Conservation (phyloP, 2,113 vertebrate genomes). For the Amphiprion ocellaris region DNA sequence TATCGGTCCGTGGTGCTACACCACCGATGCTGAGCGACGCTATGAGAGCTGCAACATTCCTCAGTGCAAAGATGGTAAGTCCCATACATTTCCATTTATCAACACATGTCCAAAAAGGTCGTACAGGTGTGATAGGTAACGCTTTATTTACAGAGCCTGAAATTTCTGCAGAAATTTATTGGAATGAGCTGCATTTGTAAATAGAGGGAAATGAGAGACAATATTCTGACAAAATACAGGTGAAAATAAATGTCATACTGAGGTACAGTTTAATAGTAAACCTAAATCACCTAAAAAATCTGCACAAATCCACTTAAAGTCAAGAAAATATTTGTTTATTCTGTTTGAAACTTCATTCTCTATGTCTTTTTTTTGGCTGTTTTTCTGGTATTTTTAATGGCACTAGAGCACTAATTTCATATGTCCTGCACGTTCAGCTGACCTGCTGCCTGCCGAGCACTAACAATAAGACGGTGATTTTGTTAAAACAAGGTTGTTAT, state of each 20-base stretch:
- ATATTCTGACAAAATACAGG: neutral
- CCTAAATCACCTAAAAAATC: too few species aligned
- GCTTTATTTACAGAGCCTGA: neutral
- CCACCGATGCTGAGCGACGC: conserved; percentile 85
- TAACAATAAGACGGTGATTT: conserved; percentile 4
- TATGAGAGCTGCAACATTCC: conserved; percentile 93
- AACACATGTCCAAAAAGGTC: neutral
- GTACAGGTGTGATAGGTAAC: neutral
- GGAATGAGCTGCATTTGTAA: neutral
- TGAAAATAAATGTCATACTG: neutral
- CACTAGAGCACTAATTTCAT: neutral
- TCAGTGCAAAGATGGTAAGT: conserved; percentile 90
- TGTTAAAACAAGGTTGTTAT: conserved; percentile 27
- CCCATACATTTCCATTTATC: neutral
- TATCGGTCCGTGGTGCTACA: conserved; percentile 96
- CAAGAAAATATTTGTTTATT: neutral
- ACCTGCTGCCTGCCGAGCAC: neutral
- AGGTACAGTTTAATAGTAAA: neutral
- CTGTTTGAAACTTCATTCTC: too few species aligned
- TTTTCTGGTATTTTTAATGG: neutral
- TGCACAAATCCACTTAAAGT: neutral
- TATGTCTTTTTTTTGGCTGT: neutral
- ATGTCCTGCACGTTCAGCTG: neutral
- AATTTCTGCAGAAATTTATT: neutral
- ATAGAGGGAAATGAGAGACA: neutral